Evolutionary conservation across 2,797 vertebrate genomes (phyloP), one percentile per base, ranked within the genome.

Genomic region (Valencia hispanica): DNA sequence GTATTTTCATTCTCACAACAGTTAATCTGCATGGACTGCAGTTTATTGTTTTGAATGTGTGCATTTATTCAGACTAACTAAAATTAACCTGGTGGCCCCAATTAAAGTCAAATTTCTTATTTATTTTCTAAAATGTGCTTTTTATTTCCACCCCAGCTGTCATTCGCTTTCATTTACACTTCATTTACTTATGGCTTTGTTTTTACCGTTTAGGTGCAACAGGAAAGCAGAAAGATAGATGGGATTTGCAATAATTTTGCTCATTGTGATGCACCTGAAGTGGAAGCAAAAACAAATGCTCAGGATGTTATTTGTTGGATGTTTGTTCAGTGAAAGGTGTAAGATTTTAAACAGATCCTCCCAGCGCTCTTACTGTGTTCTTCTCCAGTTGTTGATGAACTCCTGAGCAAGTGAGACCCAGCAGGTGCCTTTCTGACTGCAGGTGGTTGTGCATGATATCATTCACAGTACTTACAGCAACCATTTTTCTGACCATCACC

Each of bases 61-160:
- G 20, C 11, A 6, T 71, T 50, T 78, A 78, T 84, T 70, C 75
- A 84, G 82, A 84, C 82, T 76, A 87, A 66, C 84, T 85, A 90
- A 18, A 80, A 81, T 85, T 78, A 91, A 86, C 81, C 72, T 92
- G 81, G 88, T 90, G 90, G 81, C 78, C 84, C 80, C 84, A 87
- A 94, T 93, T 94, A 93, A 95, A 94, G 86, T 84, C 82, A 86
- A 90, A 70, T 86, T 83, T 93, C 83, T 85, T 91, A 85, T 92
- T 90, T 86, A 84, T 88, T 93, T 92, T 90, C 72, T 68, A 72
- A 75, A 47, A 15, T n/a, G 8, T 73, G 74, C 70, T 82, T 59
- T 86, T 84, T 84, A 69, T 75, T 88, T 69, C 84, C 50, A 75
- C 34, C 68, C 41, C 72, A 12, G 61, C 73, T 57, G 57, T 72